Evolutionary conservation across 2,888 invertebrate species (phyloP), one percentile per base, ranked within the genome.

Genomic region (Amiota communis): DNA sequence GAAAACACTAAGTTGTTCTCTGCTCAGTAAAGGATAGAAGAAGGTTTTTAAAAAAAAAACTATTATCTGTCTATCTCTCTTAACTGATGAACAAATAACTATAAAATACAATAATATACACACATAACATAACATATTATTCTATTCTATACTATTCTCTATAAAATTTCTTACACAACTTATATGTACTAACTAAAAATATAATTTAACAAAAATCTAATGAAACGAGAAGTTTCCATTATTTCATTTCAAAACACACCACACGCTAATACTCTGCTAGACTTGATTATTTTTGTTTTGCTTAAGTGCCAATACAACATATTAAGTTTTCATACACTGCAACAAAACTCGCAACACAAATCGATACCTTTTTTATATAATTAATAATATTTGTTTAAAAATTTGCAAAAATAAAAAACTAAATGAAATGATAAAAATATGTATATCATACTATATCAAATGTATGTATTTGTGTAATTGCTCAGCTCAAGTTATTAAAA

Each of bases 21-120:
- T 57, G 70, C 70, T 70, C 70, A 70, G 70, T 70, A n/a, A n/a
- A n/a, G 57, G 70, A 49, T 49, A 70, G 57, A 70, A 10, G 36
- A 56, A 56, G 36, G 53, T 68, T 68, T 68, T 53, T 36, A 36
- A 6, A 36, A 0, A 63, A 46, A 4, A 63, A 63, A 63, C 13
- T 36, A n/a, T n/a, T n/a, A n/a, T n/a, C 23, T 23, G 23, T 23
- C 23, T 23, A 6, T 36, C 36, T 36, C 4, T 36, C 36, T 2
- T 36, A 36, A 63, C 63, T 49, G 53, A 23, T n/a, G 23, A 48
- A 48, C 46, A 61, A 61, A 64, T 36, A 0, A 36, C 64, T 47
- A 64, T 15, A n/a, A 49, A 11, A 69, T 17, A 51, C 56, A 53
- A 69, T 9, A 36, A 53, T 20, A 9, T 23, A 51, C 23, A 53